Base-by-base conservation (phyloP, 2,888 invertebrate species). In the Vesta saturnalis region DNA sequence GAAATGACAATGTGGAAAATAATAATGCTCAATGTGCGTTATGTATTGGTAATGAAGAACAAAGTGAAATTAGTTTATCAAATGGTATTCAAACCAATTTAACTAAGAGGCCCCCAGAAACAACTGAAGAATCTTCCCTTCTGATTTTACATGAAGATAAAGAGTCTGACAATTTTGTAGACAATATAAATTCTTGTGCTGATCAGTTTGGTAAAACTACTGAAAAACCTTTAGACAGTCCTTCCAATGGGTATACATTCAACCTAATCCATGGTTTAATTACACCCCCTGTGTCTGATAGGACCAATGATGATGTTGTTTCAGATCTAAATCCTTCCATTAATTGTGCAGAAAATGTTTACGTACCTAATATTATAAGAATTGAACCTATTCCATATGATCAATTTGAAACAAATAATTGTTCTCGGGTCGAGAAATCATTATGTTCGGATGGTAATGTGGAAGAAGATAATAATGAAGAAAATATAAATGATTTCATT, bases 261-360 rank as follows among this genome's bases (percentile, higher is more conserved):
- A 52, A 52, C 12, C 19, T 52, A n/a, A 52, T 52, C 12, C 19
- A 18, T 19, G 52, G 52, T n/a, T 19, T 52, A 21, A 52, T 52
- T 52, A 52, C 52, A 10, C 52, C 52, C 19, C 52, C 52, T n/a
- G 12, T 10, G n/a, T 52, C 52, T 21, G 52, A 52, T 21, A 19
- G 52, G 19, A 52, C 18, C 1, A 21, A 6, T 21, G 52, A 52
- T 18, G 52, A 52, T 21, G 52, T 52, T 19, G 19, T 2, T 43
- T 2, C 43, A 43, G 43, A 43, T 43, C 4, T n/a, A n/a, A n/a
- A n/a, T n/a, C n/a, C 4, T 30, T 4, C 10, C 10, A 30, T 4
- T 49, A 49, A 15, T 49, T n/a, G 47, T 18, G 1, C 47, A 5
- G 15, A 49, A 49, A 49, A 49, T 15, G 47, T 49, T 3, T 49